phyloP scores from a whole-genome alignment of 1,140 invertebrate species.

The Pogonomyrmex californicus region DNA sequence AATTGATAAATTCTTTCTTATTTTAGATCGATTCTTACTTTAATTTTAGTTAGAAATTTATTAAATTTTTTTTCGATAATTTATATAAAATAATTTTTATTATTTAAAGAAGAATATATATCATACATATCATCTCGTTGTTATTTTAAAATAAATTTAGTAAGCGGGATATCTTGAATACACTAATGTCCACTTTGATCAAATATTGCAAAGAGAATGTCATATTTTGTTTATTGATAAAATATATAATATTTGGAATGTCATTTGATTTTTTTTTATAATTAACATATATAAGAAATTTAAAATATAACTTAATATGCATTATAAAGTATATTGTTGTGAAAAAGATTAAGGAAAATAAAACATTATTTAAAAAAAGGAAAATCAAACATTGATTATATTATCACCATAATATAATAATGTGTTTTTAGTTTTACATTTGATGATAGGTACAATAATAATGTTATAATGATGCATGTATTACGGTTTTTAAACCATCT shows the following conservation, averaged over 20 bases:
- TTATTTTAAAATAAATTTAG: slow-evolving; percentile 1
- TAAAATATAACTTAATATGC: background rate
- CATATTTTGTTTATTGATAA: background rate
- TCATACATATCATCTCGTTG: background rate
- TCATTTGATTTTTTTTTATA: slow-evolving; percentile 1
- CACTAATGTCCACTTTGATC: background rate
- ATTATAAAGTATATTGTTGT: background rate
- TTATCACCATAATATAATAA: slow-evolving; percentile 74
- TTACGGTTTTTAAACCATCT: slow-evolving; percentile 56
- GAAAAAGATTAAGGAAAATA: slow-evolving; percentile 4
- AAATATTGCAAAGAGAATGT: background rate
- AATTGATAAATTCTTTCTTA: background rate
- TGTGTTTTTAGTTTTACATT: slow-evolving; percentile 65
- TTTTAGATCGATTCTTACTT: background rate
- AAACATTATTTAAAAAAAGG: slow-evolving; percentile 51
- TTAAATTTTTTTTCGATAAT: background rate
- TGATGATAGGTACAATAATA: slow-evolving; percentile 65
- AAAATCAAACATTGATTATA: slow-evolving; percentile 62
- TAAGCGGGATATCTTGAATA: background rate
- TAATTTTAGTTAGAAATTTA: background rate
- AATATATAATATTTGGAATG: background rate
- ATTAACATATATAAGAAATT: background rate
- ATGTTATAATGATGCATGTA: slow-evolving; percentile 32
- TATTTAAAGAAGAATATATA: slow-evolving; percentile 15
- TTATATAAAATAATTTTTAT: slow-evolving; percentile 8